Evolutionary conservation across 2,888 invertebrate genomes (phyloP), one percentile per base, ranked within the genome.

Genomic region (Amaurobius ferox): DNA sequence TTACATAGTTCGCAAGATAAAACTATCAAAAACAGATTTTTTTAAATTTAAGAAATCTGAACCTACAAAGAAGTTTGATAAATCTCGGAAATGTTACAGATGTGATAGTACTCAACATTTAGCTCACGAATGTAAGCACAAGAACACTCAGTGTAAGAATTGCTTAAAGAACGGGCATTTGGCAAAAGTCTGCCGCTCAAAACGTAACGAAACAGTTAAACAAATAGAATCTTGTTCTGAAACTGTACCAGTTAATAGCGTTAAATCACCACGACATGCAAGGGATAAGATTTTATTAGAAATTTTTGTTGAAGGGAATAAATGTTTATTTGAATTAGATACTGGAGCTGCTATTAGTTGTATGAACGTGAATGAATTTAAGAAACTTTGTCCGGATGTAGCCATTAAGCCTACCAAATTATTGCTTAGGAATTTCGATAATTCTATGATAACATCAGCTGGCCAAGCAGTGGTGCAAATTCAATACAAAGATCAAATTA

Each of bases 241-340:
- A 74, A 74, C 74, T 74, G 74, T 74, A 74, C 74, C 74, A 74
- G 64, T 74, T 74, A 74, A 74, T 74, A 74, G 74, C 74, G 32
- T 74, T 74, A 74, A 74, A 74, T 74, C 74, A 74, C 74, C 74
- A 74, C 74, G 74, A 74, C 74, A 74, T 74, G 74, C 74, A 74
- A 74, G 62, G 74, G 74, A 74, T 74, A 74, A 74, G 74, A 74
- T 74, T 74, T 74, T 74, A 74, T 62, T 74, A 74, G 74, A 64
- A 74, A 62, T 74, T 74, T 74, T 74, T 74, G 74, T 74, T 74
- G 74, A 74, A 74, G 74, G 74, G 74, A 74, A 74, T 55, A 74
- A 74, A 64, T 74, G 74, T 64, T 64, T 44, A 64, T 64, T 74
- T 74, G 74, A 74, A 64, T 66, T 74, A 74, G 55, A 55, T 55